Base-by-base conservation (phyloP, 2,797 vertebrate genomes). In the Argentina silus region DNA sequence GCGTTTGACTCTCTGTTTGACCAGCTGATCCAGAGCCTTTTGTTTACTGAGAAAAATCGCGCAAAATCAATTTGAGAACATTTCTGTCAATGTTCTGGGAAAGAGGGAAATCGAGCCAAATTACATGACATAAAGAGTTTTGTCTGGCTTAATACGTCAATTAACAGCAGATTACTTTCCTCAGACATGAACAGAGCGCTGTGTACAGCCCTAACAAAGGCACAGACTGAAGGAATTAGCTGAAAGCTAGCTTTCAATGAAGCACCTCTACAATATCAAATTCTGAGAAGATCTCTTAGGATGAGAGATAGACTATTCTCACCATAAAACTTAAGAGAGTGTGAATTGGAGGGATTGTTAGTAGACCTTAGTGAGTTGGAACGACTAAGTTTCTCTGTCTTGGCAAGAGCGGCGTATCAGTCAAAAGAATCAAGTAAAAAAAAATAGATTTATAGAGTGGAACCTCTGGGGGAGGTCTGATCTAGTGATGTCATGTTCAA, bases 31-130 rank as follows among this genome's bases (percentile, higher is more conserved):
- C 51, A 77, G 77, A 47, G 64, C 75, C 15, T 72, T 86, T 80
- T 87, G 85, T 86, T 92, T 87, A 76, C 80, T 68, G 72, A 82
- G 76, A 79, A 83, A 64, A 87, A 86, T 77, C 78, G 27, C 10
- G 44, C 59, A 9, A 15, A 47, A 62, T 73, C 79, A 67, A 81
- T 85, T 78, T 65, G 23, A 56, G 75, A 80, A 69, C 65, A 71
- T 82, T 73, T 74, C 12, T 45, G 36, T 10, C 44, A 47, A 65
- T 63, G 10, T 82, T 85, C 50, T 67, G 50, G 45, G 45, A 66
- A 27, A 50, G 45, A 50, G 45, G 15, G n/a, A 23, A 48, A 19
- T 48, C 14, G 21, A 45, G 17, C 17, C 11, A 14, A 66, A 66
- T 17, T 11, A 70, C 43, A 56, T 21, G 48, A 62, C 47, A 65